phyloP scores from a whole-genome alignment of 1,140 invertebrate species.

The Popillia japonica region DNA sequence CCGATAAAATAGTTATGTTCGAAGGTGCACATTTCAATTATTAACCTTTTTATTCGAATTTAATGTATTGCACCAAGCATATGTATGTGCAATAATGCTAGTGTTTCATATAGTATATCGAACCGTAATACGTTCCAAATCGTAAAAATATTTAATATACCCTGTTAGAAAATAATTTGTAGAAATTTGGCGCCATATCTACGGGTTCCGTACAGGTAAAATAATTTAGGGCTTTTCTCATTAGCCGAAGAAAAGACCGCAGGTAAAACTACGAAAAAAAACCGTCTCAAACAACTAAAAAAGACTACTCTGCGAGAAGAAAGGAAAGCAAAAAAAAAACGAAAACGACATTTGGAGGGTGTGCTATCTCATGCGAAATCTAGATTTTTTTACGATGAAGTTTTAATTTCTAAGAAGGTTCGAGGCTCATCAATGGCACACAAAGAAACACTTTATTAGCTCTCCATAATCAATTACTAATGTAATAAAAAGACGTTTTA shows the following conservation, averaged over 20 bases:
- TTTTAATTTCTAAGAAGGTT: slow-evolving; percentile 39
- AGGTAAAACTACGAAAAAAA: slow-evolving; percentile 45
- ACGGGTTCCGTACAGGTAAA: slow-evolving; percentile 46
- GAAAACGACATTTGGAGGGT: slow-evolving; percentile 44
- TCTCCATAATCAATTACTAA: slow-evolving; percentile 36
- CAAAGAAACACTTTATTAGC: slow-evolving; percentile 35
- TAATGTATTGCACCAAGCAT: too few species aligned
- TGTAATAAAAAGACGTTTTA: slow-evolving; percentile 28
- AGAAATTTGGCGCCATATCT: slow-evolving; percentile 49
- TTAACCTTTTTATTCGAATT: too few species aligned
- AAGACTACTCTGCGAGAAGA: slow-evolving; percentile 36
- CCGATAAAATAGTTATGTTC: too few species aligned
- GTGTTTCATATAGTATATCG: too few species aligned
- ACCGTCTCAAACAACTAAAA: slow-evolving; percentile 4
- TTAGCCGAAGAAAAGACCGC: slow-evolving; percentile 44
- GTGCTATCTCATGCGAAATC: slow-evolving; percentile 50
- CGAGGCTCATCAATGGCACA: slow-evolving; percentile 31
- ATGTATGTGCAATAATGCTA: too few species aligned
- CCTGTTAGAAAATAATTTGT: slow-evolving; percentile 35
- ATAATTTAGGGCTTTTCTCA: slow-evolving; percentile 48
- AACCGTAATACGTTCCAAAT: too few species aligned
- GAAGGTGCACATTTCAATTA: too few species aligned
- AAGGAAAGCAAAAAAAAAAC: slow-evolving; percentile 36
- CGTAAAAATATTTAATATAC: too few species aligned
- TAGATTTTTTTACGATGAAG: slow-evolving; percentile 47